A percentile compares a stretch with the other conserved stretches of the same genome.
Conservation (phyloP, 2,113 vertebrate genomes). For the Microtus ochrogaster region DNA sequence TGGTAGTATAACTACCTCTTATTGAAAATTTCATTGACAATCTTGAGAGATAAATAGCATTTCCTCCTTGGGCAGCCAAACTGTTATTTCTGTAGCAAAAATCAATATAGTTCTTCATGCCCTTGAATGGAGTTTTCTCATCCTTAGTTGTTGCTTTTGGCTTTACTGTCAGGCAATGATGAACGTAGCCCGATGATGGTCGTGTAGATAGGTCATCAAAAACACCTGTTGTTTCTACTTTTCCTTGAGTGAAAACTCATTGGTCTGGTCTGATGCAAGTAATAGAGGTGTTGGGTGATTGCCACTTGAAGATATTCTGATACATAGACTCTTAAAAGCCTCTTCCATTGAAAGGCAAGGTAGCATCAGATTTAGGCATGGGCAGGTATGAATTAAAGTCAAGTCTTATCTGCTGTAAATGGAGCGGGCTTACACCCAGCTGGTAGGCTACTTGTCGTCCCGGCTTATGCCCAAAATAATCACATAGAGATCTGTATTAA, state of each 20-base stretch:
- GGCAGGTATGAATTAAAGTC: neutral
- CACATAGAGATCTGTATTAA: too few species aligned
- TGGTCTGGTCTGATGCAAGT: neutral
- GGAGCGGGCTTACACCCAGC: too few species aligned
- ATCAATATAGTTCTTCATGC: neutral
- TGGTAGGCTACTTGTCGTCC: too few species aligned
- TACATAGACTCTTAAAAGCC: neutral
- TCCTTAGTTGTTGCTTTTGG: neutral
- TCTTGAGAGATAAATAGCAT: neutral
- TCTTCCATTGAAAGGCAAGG: constrained; percentile 18
- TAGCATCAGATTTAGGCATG: neutral
- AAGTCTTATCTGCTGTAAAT: neutral
- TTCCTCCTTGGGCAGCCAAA: neutral
- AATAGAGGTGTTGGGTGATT: neutral
- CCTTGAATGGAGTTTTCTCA: neutral
- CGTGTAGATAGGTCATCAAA: constrained; percentile 45
- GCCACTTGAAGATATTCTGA: neutral
- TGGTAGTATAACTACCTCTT: neutral
- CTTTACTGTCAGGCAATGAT: constrained; percentile 41
- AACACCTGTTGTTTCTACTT: constrained; percentile 39
- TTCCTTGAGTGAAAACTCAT: constrained; percentile 14
- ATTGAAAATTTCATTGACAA: neutral
- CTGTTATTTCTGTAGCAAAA: neutral
- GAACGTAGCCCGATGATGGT: constrained; percentile 32
- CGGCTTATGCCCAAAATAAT: too few species aligned